Conservation (phyloP, 2,113 vertebrate species). For the Marmota flaviventris region DNA sequence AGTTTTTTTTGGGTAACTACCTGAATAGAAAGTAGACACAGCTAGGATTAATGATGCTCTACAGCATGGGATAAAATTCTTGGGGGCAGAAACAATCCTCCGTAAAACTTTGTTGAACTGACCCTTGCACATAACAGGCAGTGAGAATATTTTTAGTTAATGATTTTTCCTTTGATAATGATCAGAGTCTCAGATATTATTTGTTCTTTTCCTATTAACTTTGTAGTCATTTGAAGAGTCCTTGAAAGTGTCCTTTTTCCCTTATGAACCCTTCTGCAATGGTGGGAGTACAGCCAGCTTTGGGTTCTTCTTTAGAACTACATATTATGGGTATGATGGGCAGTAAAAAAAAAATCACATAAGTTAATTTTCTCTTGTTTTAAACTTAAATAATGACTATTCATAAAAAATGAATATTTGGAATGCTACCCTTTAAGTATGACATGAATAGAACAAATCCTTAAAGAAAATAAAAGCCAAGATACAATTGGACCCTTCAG, state of each 20-base stretch:
- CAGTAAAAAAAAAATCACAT: neutral
- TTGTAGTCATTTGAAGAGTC: neutral
- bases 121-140: neutral
- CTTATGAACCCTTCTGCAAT: neutral
- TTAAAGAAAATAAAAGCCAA: slow-evolving; percentile 48
- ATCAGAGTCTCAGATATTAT: neutral
- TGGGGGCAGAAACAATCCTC: neutral
- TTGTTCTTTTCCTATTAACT: neutral
- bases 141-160: neutral
- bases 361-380: neutral
- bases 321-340: neutral
- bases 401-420: slow-evolving; percentile 8
- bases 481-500: neutral
- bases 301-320: neutral
- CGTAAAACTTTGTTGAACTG: neutral
- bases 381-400: neutral
- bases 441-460: neutral
- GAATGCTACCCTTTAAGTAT: neutral
- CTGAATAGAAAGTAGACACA: neutral
- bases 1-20: neutral
- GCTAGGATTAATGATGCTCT: neutral
- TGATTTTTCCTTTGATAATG: neutral
- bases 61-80: neutral
- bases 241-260: too few relatives aligned
- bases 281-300: neutral